These are phyloP conservation scores for Rotaria sp. DNA, from an alignment of 2,888 invertebrate species.

Conservation along the genomic window DNA sequence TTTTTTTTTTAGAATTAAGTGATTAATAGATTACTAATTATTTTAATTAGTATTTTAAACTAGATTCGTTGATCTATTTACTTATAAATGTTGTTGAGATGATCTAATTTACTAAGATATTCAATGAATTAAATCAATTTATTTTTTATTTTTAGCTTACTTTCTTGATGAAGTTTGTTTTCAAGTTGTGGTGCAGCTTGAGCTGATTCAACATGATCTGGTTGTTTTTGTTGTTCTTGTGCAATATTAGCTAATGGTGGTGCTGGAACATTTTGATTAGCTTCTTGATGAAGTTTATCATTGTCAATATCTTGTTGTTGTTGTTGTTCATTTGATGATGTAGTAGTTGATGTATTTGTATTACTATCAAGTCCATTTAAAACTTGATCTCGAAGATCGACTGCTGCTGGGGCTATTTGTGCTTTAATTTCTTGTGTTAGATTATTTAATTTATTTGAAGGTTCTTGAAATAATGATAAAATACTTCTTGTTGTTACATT, in stretches of 20 bases:
- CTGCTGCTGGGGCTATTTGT: not conserved
- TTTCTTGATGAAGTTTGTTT: not conserved
- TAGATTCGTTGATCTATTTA: too few species aligned
- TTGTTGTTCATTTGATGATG: not conserved
- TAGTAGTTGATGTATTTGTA: not conserved
- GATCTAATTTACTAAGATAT: too few species aligned
- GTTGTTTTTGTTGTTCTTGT: not conserved
- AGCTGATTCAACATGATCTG: not conserved
- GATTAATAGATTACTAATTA: too few species aligned
- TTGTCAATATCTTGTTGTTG: not conserved
- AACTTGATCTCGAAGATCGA: not conserved
- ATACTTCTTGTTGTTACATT: not conserved
- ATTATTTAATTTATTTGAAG: not conserved
- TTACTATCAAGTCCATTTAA: not conserved
- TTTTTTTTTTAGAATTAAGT: too few species aligned
- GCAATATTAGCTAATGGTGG: not conserved
- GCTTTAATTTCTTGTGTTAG: not conserved
- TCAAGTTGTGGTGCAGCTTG: not conserved
- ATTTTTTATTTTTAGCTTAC: not conserved
- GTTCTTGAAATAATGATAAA: not conserved
- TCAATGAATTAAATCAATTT: too few species aligned
- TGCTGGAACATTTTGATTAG: not conserved
- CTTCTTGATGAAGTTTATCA: not conserved
- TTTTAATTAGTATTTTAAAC: too few species aligned
- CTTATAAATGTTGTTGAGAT: too few species aligned